Percentiles rank a stretch among this genome's conserved stretches.
These are phyloP conservation scores for Harpalus rufipes DNA, from an alignment of 2,888 invertebrate species.

Conservation along the genomic window DNA sequence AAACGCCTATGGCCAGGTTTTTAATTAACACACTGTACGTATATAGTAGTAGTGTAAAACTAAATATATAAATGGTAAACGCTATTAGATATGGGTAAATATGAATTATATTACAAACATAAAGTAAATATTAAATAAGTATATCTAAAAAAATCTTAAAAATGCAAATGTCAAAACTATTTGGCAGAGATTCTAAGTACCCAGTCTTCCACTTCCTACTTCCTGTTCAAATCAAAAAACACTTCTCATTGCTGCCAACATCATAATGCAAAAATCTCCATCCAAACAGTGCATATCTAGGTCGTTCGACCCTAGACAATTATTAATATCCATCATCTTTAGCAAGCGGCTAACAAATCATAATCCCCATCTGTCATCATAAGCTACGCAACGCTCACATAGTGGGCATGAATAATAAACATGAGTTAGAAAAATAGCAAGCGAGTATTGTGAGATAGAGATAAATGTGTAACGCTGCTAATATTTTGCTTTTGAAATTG, in stretches of 20 bases:
- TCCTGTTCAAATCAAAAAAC: neutral
- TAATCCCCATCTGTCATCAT: slow-evolving; percentile 28
- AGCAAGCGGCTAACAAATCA: slow-evolving; percentile 34
- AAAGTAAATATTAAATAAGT: too few species aligned
- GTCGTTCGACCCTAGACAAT: neutral
- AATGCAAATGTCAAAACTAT: slow-evolving; percentile 1
- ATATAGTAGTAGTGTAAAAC: too few species aligned
- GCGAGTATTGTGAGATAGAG: neutral
- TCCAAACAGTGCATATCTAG: neutral
- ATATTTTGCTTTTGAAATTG: neutral
- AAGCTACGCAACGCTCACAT: slow-evolving; percentile 17
- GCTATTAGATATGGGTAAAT: too few species aligned
- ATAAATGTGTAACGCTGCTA: neutral
- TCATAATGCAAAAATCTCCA: slow-evolving; percentile 1
- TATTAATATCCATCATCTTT: slow-evolving; percentile 6
- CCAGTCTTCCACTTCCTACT: neutral
- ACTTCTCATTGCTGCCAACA: neutral
- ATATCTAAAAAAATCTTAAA: neutral
- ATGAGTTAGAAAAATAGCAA: slow-evolving; percentile 1
- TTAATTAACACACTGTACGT: too few species aligned
- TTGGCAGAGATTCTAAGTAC: neutral
- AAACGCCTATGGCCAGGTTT: too few species aligned
- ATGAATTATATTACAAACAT: too few species aligned
- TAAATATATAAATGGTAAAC: too few species aligned
- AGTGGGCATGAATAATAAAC: slow-evolving; percentile 39